A percentile compares a stretch with the other conserved stretches of the same genome.
phyloP scores from a whole-genome alignment of 2,797 vertebrate species.

The Ispidina picta region DNA sequence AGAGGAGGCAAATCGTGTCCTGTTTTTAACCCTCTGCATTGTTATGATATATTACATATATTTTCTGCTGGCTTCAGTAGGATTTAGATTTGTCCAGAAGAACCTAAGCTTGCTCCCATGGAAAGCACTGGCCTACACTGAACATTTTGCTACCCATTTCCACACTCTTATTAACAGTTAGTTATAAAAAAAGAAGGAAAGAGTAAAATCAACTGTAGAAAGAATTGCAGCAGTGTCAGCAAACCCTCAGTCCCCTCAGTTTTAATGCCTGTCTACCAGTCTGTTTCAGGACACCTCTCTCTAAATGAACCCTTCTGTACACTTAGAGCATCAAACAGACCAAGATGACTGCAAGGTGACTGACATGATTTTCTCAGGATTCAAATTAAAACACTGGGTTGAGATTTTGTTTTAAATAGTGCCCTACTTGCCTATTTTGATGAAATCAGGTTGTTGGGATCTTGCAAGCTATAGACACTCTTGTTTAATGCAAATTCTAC shows the following conservation, averaged over 20 bases:
- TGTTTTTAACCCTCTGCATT: not conserved
- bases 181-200: not conserved
- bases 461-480: not conserved
- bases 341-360: constrained; percentile 10
- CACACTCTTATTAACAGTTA: not conserved
- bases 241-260: not conserved
- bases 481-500: constrained; percentile 19
- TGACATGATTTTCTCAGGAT: constrained; percentile 14
- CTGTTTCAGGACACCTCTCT: not conserved
- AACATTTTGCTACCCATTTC: not conserved
- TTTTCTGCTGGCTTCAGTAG: not conserved
- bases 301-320: constrained; percentile 2
- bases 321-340: constrained; percentile 17
- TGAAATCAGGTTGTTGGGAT: constrained; percentile 6
- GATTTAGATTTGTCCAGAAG: not conserved
- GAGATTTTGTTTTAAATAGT: constrained; percentile 40
- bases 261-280: constrained; percentile 4
- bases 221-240: constrained; percentile 5
- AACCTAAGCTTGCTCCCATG: not conserved
- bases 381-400: constrained; percentile 38
- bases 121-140: not conserved
- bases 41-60: constrained; percentile 5
- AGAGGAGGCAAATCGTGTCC: not conserved
- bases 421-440: constrained; percentile 21
- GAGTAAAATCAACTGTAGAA: not conserved